Percentiles rank a stretch among this genome's conserved stretches.
phyloP scores from a whole-genome alignment of 2,113 vertebrate genomes.

The Solea senegalensis region DNA sequence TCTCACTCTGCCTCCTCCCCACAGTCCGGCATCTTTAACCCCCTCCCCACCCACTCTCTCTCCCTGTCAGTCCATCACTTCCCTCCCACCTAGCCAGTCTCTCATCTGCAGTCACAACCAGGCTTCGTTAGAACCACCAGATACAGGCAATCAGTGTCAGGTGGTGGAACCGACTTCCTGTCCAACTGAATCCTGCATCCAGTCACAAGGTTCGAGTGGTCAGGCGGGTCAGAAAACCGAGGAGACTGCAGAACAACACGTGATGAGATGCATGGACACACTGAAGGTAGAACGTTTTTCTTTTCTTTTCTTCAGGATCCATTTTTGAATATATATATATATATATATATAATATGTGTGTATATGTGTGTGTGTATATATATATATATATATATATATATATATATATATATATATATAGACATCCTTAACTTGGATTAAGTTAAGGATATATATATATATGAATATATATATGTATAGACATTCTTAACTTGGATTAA shows the following conservation, averaged over 20 bases:
- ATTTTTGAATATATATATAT: too few relatives aligned
- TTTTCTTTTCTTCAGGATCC: not conserved
- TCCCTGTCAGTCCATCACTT: slow-evolving; percentile 20
- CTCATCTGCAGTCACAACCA: not conserved
- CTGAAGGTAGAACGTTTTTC: slow-evolving; percentile 51
- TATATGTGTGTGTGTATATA: too few relatives aligned
- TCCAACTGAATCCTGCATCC: not conserved
- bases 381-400: too few relatives aligned
- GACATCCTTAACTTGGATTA: too few relatives aligned
- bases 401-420: too few relatives aligned
- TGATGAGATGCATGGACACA: slow-evolving; percentile 42
- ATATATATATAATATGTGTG: too few relatives aligned
- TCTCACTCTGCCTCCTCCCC: slow-evolving; percentile 40
- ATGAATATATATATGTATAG: too few relatives aligned
- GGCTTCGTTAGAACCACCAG: not conserved
- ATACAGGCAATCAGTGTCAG: not conserved
- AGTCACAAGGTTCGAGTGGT: not conserved
- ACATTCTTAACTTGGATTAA: too few relatives aligned
- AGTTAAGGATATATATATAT: too few relatives aligned
- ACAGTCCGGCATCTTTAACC: slow-evolving; percentile 21
- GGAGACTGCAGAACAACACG: slow-evolving; percentile 1
- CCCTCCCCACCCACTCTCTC: slow-evolving; percentile 48
- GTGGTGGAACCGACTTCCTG: not conserved
- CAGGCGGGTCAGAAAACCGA: not conserved
- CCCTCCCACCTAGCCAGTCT: not conserved